Conservation (phyloP, 64 coral and sea anemone genomes). For the Anthopleura sola region DNA sequence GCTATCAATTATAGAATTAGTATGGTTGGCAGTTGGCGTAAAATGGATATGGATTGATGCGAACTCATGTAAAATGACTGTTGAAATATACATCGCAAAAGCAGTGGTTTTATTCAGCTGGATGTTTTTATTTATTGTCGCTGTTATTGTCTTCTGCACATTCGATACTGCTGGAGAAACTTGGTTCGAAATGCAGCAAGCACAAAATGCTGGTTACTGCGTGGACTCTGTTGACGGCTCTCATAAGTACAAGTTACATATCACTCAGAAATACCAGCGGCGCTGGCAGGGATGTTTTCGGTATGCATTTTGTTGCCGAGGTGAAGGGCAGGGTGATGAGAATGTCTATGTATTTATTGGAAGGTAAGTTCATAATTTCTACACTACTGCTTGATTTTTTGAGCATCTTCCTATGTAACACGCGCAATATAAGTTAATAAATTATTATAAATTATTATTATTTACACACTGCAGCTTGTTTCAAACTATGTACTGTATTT, state of each 20-base stretch:
- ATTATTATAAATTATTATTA: too few species aligned
- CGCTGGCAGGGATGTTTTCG: slow-evolving; percentile 86
- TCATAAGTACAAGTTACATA: slow-evolving; percentile 53
- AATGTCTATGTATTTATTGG: slow-evolving; percentile 95
- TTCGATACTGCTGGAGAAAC: slow-evolving; percentile 91
- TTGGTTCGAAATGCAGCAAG: slow-evolving; percentile 79
- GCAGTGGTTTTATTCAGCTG: slow-evolving; percentile 93
- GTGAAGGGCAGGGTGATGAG: slow-evolving; percentile 79
- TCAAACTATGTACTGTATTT: too few species aligned
- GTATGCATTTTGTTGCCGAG: slow-evolving; percentile 67
- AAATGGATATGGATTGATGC: slow-evolving; percentile 97
- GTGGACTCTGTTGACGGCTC: slow-evolving; percentile 38
- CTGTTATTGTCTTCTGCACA: slow-evolving; percentile 68
- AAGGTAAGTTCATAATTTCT: slow-evolving; percentile 39
- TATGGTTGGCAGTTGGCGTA: slow-evolving; percentile 86
- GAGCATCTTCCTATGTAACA: too few species aligned
- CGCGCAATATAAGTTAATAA: too few species aligned
- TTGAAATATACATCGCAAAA: slow-evolving; percentile 70
- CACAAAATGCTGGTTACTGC: slow-evolving; percentile 33
- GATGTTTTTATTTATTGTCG: slow-evolving; percentile 86
- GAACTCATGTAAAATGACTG: slow-evolving; percentile 28
- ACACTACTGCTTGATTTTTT: too few species aligned
- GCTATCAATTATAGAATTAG: slow-evolving; percentile 77
- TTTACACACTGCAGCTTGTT: too few species aligned
- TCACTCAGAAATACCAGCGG: slow-evolving; percentile 73